These are phyloP conservation scores for Pogonocichla stellata DNA, from an alignment of 2,113 vertebrate species.

Conservation along the genomic window DNA sequence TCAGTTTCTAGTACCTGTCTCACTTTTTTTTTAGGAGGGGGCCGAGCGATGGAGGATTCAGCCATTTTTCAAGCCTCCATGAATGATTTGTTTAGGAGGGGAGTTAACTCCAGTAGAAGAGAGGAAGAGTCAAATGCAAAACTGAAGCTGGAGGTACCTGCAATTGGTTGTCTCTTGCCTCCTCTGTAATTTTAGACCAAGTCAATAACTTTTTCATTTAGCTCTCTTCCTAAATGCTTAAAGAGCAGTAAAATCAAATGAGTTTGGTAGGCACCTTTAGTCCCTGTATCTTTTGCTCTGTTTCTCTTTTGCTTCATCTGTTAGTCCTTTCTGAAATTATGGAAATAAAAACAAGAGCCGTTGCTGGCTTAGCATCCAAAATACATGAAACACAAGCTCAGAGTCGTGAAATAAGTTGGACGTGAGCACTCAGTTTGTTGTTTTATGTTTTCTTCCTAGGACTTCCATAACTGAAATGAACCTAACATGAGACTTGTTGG, in stretches of 20 bases:
- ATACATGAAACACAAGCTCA: neutral
- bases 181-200: slow-evolving; percentile 57
- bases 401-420: neutral
- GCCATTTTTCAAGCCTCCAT: slow-evolving; percentile 75
- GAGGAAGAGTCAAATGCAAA: slow-evolving; percentile 64
- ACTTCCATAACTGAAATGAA: neutral
- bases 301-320: neutral
- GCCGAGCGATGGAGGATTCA: slow-evolving; percentile 69
- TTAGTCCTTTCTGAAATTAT: neutral
- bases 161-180: slow-evolving; percentile 70
- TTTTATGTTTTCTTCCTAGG: slow-evolving; percentile 30
- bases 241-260: slow-evolving; percentile 8
- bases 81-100: slow-evolving; percentile 72
- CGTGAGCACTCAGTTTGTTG: neutral
- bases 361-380: neutral
- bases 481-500: neutral
- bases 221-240: slow-evolving; percentile 52
- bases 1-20: slow-evolving; percentile 73
- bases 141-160: slow-evolving; percentile 66
- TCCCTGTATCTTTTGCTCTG: neutral
- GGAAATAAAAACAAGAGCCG: neutral
- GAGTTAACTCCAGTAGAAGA: slow-evolving; percentile 74
- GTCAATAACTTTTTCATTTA: slow-evolving; percentile 38
- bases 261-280: neutral
- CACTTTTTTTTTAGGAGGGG: slow-evolving; percentile 74